Conservation (phyloP, 2,797 vertebrate species). For the Hypotaenidia philippensis region DNA sequence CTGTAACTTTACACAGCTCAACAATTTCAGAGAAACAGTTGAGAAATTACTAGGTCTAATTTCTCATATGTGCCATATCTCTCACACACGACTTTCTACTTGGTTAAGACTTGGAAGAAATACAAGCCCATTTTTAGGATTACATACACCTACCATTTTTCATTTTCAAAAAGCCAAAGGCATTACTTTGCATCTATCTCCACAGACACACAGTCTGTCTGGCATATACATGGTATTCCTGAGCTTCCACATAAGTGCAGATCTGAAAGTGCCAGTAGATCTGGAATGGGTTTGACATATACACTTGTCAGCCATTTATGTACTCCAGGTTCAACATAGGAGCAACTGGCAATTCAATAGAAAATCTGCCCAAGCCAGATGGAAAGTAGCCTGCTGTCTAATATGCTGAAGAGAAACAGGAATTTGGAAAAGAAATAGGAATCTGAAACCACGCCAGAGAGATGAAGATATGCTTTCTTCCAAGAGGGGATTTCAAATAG, state of each 20-base stretch:
- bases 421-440: not conserved
- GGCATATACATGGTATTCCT: not conserved
- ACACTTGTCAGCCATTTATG: not conserved
- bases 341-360: not conserved
- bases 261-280: not conserved
- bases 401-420: not conserved
- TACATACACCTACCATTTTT: not conserved
- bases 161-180: constrained; percentile 30
- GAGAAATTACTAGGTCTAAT: not conserved
- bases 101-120: not conserved
- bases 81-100: not conserved
- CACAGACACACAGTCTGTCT: not conserved
- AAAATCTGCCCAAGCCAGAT: not conserved
- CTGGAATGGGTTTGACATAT: not conserved
- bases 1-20: not conserved
- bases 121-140: not conserved
- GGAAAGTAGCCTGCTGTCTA: not conserved
- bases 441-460: not conserved
- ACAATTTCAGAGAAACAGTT: not conserved
- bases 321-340: not conserved
- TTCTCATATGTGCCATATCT: not conserved
- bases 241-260: not conserved
- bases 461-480: not conserved
- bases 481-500: not conserved
- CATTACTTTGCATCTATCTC: not conserved